Conservation (phyloP, 2,797 vertebrate genomes). For the Xenopus petersii region DNA sequence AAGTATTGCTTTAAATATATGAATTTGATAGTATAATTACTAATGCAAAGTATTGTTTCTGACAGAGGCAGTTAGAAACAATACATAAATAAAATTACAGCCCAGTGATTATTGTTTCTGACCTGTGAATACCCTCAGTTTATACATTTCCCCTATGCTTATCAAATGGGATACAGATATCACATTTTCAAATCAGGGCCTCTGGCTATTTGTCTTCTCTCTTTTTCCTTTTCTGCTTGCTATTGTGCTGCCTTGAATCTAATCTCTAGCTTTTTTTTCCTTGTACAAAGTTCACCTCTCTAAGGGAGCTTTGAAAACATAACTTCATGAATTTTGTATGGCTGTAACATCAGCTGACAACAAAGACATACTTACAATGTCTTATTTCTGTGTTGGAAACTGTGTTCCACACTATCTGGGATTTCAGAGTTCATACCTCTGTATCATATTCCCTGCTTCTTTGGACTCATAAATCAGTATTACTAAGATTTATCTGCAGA, state of each 20-base stretch:
- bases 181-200: constrained; percentile 1
- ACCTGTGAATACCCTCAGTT: background rate
- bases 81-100: background rate
- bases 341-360: constrained; percentile 22
- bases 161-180: constrained; percentile 3
- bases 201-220: constrained; percentile 19
- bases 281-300: constrained; percentile 29
- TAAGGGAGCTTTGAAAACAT: constrained; percentile 17
- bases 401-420: constrained; percentile 54
- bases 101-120: background rate
- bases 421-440: constrained; percentile 64
- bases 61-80: background rate
- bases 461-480: constrained; percentile 67
- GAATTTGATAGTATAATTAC: no score
- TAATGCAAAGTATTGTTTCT: no score
- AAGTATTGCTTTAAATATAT: no score
- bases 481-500: constrained; percentile 67
- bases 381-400: constrained; percentile 29
- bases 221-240: background rate
- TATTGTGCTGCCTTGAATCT: constrained; percentile 20
- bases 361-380: constrained; percentile 25
- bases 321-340: constrained; percentile 34
- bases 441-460: constrained; percentile 63
- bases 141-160: constrained; percentile 2
- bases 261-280: constrained; percentile 16